Evolutionary conservation across 2,888 invertebrate genomes (phyloP).

Genomic region (Neoitamus cyanurus): DNA sequence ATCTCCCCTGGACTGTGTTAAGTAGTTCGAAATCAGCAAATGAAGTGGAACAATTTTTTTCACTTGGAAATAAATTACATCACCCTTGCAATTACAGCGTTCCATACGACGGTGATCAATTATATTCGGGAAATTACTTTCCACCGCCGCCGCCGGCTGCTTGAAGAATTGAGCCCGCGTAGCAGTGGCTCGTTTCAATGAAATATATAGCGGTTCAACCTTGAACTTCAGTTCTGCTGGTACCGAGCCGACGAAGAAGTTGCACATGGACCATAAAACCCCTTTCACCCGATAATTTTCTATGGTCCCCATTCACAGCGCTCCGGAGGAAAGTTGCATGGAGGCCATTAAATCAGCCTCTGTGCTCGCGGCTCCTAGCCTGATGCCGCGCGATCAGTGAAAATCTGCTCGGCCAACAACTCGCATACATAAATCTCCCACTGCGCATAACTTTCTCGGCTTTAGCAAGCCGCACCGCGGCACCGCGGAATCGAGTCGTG

Average conservation of each 20-base stretch:
- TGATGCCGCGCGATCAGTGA: neutral
- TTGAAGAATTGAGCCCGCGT: neutral
- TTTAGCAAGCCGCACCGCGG: neutral
- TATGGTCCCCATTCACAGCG: neutral
- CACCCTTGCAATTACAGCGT: neutral
- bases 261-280: neutral
- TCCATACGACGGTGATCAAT: neutral
- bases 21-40: neutral
- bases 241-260: neutral
- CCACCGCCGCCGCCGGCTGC: neutral
- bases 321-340: neutral
- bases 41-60: neutral
- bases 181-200: neutral
- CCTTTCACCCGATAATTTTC: conserved; percentile 8
- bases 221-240: neutral
- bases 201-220: neutral
- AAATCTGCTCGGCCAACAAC: neutral
- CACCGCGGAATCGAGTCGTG: conserved; percentile 4
- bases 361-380: neutral
- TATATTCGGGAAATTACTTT: neutral
- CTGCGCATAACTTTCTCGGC: conserved; percentile 2
- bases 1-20: neutral
- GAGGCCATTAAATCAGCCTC: neutral
- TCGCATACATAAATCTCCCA: conserved; percentile 5
- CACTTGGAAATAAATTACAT: neutral